A percentile compares a stretch with the other conserved stretches of the same genome.
Conservation (phyloP, 1,140 invertebrate genomes). For the honey bee (Apis mellifera) region DNA sequence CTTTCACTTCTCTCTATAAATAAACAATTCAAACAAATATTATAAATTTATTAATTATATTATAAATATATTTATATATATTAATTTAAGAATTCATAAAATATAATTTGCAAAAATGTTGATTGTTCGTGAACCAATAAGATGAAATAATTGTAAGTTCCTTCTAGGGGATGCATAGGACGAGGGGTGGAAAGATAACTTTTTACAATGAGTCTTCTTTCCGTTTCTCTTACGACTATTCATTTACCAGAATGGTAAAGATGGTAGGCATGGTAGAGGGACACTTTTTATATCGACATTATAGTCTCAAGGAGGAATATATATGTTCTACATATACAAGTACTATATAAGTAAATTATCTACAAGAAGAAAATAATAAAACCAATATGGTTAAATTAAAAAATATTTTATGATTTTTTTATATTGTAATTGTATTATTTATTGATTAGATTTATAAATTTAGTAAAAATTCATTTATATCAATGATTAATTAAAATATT, state of each 20-base stretch:
- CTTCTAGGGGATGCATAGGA: slow-evolving; percentile 51
- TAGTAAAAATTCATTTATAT: neutral
- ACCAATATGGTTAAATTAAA: neutral
- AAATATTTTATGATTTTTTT: neutral
- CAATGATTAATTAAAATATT: no score
- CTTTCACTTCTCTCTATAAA: neutral
- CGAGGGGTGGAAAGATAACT: slow-evolving; percentile 52
- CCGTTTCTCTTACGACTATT: slow-evolving; percentile 18
- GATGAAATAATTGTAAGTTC: slow-evolving; percentile 33
- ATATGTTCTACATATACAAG: slow-evolving; percentile 42
- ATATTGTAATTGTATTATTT: neutral
- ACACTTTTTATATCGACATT: slow-evolving; percentile 49
- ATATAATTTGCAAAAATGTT: slow-evolving; percentile 54
- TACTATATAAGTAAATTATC: slow-evolving; percentile 7
- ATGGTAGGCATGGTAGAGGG: slow-evolving; percentile 37
- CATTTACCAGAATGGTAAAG: slow-evolving; percentile 33
- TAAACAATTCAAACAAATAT: slow-evolving; percentile 27
- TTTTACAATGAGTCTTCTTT: slow-evolving; percentile 57
- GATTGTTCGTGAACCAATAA: slow-evolving; percentile 10
- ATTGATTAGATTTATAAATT: no score
- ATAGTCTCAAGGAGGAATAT: slow-evolving; percentile 55
- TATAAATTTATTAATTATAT: slow-evolving; percentile 6
- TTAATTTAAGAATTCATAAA: neutral
- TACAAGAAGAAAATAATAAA: slow-evolving; percentile 27
- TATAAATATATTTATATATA: no score